Base-by-base conservation (phyloP, 2,113 vertebrate genomes). In the Gallinago jamesoni region DNA sequence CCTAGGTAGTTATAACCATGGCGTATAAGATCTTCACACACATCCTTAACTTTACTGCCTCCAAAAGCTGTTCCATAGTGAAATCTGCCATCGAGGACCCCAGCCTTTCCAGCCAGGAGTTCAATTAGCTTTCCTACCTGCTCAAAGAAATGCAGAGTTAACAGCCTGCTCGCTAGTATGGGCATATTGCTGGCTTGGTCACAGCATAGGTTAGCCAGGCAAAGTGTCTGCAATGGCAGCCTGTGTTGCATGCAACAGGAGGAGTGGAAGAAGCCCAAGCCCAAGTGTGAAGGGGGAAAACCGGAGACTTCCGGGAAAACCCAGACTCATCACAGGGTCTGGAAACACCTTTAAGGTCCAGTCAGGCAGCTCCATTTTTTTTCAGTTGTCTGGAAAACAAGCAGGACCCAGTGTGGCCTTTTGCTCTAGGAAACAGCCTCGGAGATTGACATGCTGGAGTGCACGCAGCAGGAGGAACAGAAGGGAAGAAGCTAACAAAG, bases 71-170 rank as follows among this genome's bases (percentile, higher is more conserved):
- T 99, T 57, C 99, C 99, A 1, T 99, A 99, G 97, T 99, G 99
- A 97, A 99, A 99, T 14, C 98, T 98, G 66, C 99, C 99, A 12
- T 99, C 99, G 2, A 99, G 94, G 74, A 99, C 99, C 1, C 99
- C 99, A 0, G 99, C 99, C 95, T 99, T 99, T 86, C 99, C 99
- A 7, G 99, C 99, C 94, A 99, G 94, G 74, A 99, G 98, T 88
- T 99, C 99, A 11, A 99, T 99, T 80, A 99, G 87, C 94, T 99
- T 99, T 43, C 99, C 99, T 76, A 99, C 99, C 99, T 99, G 96
- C 17, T 31, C 35, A 89, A 85, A 28, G 50, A 37, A 91, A 92
- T 86, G n/a, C 52, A 94, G 59, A 95, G 25, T 91, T 50, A 39
- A 35, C 47, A 81, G 73, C 53, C 35, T 82, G 66, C 41, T 74